Percentiles rank a stretch among this genome's conserved stretches.
Evolutionary conservation across 2,113 vertebrate species (phyloP).

Genomic region (Anser brachyrhynchus): DNA sequence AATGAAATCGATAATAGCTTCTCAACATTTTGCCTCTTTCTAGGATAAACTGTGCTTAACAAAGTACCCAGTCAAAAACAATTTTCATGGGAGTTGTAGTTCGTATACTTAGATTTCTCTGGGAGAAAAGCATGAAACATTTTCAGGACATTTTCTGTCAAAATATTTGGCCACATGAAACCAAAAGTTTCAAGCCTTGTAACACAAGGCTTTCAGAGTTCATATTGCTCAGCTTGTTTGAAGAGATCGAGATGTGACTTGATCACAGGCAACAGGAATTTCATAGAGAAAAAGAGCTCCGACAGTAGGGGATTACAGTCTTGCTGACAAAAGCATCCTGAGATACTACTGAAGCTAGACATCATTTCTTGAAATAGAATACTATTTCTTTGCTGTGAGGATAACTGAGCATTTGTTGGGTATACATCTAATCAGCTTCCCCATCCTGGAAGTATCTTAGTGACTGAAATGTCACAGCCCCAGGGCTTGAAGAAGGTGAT

Average conservation of each 20-base stretch:
- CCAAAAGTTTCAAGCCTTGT: neutral
- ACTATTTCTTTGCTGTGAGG: neutral
- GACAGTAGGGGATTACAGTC: neutral
- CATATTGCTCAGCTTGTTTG: neutral
- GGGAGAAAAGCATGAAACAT: neutral
- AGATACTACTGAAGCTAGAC: neutral
- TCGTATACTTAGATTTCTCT: neutral
- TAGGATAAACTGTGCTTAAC: neutral
- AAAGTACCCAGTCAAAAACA: neutral
- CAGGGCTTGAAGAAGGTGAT: neutral
- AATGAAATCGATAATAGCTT: neutral
- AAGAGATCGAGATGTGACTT: conserved; percentile 7
- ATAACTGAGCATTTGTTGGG: neutral
- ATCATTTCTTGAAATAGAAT: neutral
- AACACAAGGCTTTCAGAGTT: neutral
- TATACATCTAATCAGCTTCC: neutral
- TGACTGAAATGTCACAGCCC: neutral
- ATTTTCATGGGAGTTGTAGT: neutral
- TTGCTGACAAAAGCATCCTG: conserved; percentile 5
- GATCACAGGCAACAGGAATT: neutral
- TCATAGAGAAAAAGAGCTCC: neutral
- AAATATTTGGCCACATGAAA: neutral
- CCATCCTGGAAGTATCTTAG: neutral
- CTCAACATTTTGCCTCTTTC: neutral
- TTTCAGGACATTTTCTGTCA: neutral